Evolutionary conservation across 2,888 invertebrate genomes (phyloP).

Genomic region (Limnephilus lunatus): DNA sequence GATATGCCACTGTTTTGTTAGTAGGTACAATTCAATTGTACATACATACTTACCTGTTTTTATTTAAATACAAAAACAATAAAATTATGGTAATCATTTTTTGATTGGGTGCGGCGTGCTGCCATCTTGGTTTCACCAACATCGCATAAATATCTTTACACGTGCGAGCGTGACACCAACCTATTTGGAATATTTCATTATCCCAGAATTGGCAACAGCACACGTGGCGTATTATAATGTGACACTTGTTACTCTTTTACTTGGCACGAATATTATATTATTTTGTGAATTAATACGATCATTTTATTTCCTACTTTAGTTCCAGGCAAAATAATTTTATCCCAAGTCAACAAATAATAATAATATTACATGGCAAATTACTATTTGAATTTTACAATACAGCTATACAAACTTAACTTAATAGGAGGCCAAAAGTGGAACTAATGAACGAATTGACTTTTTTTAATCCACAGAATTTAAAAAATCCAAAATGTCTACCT

Average conservation of each 20-base stretch:
- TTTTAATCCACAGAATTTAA: too few species aligned
- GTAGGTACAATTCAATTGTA: too few species aligned
- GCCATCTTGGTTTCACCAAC: neutral
- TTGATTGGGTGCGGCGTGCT: neutral
- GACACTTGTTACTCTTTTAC: slow-evolving; percentile 7
- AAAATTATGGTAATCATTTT: neutral
- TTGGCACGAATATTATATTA: neutral
- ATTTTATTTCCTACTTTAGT: neutral
- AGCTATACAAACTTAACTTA: neutral
- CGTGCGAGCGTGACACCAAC: neutral
- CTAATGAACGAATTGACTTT: too few species aligned
- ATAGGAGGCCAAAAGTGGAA: too few species aligned
- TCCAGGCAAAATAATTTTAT: neutral
- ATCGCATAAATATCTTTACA: neutral
- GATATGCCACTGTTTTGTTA: too few species aligned
- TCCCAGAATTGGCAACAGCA: neutral
- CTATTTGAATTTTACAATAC: neutral
- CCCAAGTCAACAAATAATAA: neutral
- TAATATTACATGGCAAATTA: neutral
- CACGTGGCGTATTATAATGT: slow-evolving; percentile 8
- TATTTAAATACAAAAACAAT: too few species aligned
- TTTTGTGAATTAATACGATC: neutral
- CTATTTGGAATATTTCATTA: neutral
- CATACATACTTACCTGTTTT: too few species aligned
- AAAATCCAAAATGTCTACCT: too few species aligned